Percentiles rank a stretch among this genome's conserved stretches.
These are phyloP conservation scores for Megalurothrips usitatus DNA, from an alignment of 2,888 invertebrate genomes.

Conservation along the genomic window DNA sequence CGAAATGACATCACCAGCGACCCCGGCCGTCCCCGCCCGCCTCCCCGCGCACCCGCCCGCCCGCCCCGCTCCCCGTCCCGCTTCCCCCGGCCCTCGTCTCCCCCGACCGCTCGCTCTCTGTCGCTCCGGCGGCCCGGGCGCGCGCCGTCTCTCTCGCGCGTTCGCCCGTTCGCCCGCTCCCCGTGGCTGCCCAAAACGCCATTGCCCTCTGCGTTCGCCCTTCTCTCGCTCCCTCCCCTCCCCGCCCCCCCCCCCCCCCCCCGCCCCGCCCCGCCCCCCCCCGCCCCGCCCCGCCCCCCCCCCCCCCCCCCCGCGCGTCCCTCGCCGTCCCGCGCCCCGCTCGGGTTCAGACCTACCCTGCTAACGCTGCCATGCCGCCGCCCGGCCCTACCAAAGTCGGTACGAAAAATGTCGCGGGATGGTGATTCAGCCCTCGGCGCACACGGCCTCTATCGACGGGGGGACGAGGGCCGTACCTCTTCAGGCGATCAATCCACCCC, in stretches of 20 bases:
- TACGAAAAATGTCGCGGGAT: background rate
- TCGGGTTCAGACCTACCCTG: too few relatives aligned
- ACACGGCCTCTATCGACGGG: background rate
- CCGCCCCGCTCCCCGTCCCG: background rate
- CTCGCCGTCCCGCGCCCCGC: too few relatives aligned
- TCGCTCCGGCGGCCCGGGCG: background rate
- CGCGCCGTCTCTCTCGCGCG: background rate
- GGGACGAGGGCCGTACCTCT: background rate
- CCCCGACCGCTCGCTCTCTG: background rate
- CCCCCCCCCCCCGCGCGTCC: background rate
- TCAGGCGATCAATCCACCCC: background rate
- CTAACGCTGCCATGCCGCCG: background rate
- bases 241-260: background rate
- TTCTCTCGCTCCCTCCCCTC: background rate
- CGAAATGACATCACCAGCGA: conserved; percentile 24
- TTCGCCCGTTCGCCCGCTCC: background rate
- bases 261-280: too few relatives aligned
- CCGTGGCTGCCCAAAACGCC: conserved; percentile 11
- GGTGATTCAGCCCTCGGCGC: background rate
- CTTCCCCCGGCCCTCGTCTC: background rate
- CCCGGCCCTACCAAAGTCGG: background rate
- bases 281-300: background rate
- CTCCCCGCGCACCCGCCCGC: background rate
- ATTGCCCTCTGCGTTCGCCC: conserved; percentile 23
- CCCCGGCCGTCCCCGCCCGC: background rate